Conservation (phyloP, 1,140 invertebrate species). For the Drosophila pallidifrons region DNA sequence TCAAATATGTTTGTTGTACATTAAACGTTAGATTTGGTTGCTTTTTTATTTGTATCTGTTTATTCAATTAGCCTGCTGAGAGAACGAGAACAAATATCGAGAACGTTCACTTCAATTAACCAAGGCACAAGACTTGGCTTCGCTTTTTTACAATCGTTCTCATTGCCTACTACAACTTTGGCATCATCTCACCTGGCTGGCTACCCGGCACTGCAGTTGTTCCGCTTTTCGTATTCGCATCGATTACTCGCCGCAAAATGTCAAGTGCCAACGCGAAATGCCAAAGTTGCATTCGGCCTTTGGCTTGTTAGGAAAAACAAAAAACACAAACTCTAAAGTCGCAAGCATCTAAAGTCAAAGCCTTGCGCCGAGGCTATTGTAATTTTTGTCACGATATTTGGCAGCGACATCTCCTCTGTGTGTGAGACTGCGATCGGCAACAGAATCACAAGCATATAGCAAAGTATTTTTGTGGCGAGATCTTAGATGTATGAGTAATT, state of each 20-base stretch:
- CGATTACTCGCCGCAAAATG: slow-evolving; percentile 54
- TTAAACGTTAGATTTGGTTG: slow-evolving; percentile 13
- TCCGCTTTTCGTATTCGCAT: slow-evolving; percentile 2
- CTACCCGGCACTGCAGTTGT: too few relatives aligned
- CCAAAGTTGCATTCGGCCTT: slow-evolving; percentile 67
- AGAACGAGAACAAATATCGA: slow-evolving; percentile 32
- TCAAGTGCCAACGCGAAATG: slow-evolving; percentile 69
- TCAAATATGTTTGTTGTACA: slow-evolving; percentile 28
- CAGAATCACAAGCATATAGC: not conserved
- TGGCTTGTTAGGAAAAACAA: slow-evolving; percentile 34
- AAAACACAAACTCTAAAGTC: too few relatives aligned
- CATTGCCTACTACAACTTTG: not conserved
- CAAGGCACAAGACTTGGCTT: not conserved
- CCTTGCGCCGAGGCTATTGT: slow-evolving; percentile 44
- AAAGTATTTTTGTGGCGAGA: not conserved
- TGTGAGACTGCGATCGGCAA: not conserved
- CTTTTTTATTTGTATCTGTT: slow-evolving; percentile 8
- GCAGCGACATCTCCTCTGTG: slow-evolving; percentile 30
- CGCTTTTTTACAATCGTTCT: slow-evolving; percentile 4
- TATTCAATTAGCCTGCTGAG: slow-evolving; percentile 68
- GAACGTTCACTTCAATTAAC: slow-evolving; percentile 68
- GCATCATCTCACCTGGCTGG: slow-evolving; percentile 5
- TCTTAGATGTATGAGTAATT: not conserved
- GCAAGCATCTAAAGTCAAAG: slow-evolving; percentile 28
- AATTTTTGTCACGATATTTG: slow-evolving; percentile 43